Evolutionary conservation across 1,140 invertebrate species (phyloP), one percentile per base, ranked within the genome.

Genomic region (Trachymyrmex septentrionalis): DNA sequence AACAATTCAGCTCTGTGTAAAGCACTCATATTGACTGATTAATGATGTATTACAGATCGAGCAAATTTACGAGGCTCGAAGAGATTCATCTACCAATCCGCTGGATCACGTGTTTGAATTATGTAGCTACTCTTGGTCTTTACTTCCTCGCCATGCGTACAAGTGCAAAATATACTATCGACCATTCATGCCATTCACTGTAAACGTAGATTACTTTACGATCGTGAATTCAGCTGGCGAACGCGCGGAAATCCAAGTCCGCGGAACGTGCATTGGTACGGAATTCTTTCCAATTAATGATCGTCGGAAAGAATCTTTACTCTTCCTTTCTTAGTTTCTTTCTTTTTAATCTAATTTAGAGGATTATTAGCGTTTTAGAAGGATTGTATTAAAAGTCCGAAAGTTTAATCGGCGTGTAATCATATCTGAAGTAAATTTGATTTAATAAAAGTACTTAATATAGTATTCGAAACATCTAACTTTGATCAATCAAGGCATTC

Each of bases 21-120:
- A n/a, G 30, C 9, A 30, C 0, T 19, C 9, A n/a, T 14, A 19
- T 76, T 48, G 44, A 16, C 24, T 85, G 7, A 81, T 67, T 16
- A 6, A 48, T 19, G 21, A 24, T 77, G 9, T 34, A 10, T 44
- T 67, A 19, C n/a, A 94, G 92, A 76, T 87, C 12, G 71, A 90
- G 38, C 86, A 91, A 66, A 53, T 77, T 9, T 94, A 93, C 53
- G 77, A 90, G 19, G 86, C 91, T 21, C 90, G 81, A 81, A 90
- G 92, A 61, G 93, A 94, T 67, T 71, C 90, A 5, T 77, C 66
- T 19, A 93, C 92, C 0, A 94, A 93, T 90, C 90, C 92, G 4
- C 84, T 93, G 55, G 93, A 94, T 67, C 77, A 91, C 53, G 93
- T 93, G 21, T 94, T 94, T 61, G 86, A 92, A 84, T 90, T 92